Evolutionary conservation across 2,888 invertebrate genomes (phyloP).

Genomic region (Sminthurinus aureus): DNA sequence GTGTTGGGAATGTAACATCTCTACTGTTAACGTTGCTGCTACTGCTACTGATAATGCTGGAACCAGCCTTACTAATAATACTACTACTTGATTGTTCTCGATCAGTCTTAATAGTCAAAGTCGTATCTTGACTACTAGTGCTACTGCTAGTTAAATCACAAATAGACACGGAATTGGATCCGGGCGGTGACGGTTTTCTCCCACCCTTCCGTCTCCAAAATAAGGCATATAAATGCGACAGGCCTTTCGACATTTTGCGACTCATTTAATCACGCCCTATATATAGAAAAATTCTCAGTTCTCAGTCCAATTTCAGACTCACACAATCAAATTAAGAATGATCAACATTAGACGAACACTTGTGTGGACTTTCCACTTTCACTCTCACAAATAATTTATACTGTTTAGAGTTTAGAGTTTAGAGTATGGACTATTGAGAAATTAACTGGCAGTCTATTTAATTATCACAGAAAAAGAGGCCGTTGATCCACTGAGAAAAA

Average conservation of each 20-base stretch:
- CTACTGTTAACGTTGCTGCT: not conserved
- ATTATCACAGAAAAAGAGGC: no score
- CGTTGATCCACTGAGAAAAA: no score
- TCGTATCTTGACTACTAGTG: not conserved
- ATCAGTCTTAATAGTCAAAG: not conserved
- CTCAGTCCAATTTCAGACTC: not conserved
- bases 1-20: not conserved
- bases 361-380: no score
- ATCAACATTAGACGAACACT: no score
- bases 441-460: no score
- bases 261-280: slow-evolving; percentile 16
- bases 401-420: no score
- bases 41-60: not conserved
- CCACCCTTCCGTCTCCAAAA: slow-evolving; percentile 36
- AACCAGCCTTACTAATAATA: not conserved
- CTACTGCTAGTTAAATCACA: slow-evolving; percentile 5
- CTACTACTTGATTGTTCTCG: not conserved
- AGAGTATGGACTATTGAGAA: no score
- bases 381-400: no score
- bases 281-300: not conserved
- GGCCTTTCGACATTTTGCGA: slow-evolving; percentile 52
- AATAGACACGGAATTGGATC: slow-evolving; percentile 5
- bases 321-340: not conserved
- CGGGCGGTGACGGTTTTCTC: not conserved
- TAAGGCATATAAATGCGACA: slow-evolving; percentile 52